A percentile compares a stretch with the other conserved stretches of the same genome.
These are phyloP conservation scores for Bubo scandiacus DNA, from an alignment of 2,113 vertebrate genomes.

Conservation along the genomic window DNA sequence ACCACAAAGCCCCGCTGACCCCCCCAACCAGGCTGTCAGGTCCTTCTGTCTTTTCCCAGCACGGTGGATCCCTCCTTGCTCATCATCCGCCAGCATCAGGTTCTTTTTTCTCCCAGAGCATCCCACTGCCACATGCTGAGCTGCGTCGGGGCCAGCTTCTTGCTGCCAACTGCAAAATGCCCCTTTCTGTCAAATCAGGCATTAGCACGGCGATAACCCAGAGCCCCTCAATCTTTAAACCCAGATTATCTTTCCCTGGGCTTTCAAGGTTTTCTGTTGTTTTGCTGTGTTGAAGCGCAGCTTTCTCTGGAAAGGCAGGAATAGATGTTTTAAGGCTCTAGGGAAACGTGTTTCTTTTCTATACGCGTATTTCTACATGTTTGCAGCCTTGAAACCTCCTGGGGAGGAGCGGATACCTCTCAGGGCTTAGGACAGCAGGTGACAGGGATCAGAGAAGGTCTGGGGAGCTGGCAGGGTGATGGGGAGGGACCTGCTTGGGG, in stretches of 20 bases:
- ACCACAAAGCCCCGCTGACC: background rate
- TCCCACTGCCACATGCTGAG: background rate
- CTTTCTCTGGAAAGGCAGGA: background rate
- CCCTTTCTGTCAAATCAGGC: background rate
- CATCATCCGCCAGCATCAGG: background rate
- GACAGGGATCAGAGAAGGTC: background rate
- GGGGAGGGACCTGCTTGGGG: background rate
- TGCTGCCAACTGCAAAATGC: background rate
- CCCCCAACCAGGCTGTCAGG: background rate
- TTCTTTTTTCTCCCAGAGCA: background rate
- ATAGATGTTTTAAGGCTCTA: background rate
- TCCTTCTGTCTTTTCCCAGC: background rate
- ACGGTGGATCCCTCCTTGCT: background rate
- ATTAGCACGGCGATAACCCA: background rate
- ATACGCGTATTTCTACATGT: rapidly evolving
- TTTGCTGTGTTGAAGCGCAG: background rate
- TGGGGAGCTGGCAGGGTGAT: rapidly evolving
- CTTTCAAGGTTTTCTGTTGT: background rate
- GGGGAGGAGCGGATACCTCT: background rate
- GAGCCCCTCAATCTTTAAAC: background rate
- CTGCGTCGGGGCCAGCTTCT: background rate
- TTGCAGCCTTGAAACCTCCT: background rate
- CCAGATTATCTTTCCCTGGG: too few species aligned
- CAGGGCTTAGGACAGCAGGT: background rate
- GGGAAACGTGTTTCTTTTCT: background rate